Evolutionary conservation across 2,888 invertebrate genomes (phyloP).

Genomic region (Nephrotoma guestfalica): DNA sequence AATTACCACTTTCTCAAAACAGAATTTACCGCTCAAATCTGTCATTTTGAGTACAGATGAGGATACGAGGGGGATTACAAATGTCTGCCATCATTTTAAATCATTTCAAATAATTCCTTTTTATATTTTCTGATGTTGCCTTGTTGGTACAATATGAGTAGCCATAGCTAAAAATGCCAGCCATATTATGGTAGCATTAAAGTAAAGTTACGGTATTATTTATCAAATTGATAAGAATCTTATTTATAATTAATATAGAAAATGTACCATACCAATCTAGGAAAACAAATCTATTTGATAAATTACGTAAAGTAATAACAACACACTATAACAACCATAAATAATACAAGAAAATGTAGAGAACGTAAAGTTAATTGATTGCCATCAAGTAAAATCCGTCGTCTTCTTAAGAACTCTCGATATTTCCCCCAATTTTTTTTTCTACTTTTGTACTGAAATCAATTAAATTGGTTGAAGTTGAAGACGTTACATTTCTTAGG

Average conservation of each 20-base stretch:
- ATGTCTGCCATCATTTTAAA: background rate
- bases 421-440: background rate
- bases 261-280: background rate
- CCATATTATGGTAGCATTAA: background rate
- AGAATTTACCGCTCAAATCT: background rate
- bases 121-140: background rate
- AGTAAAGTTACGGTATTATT: background rate
- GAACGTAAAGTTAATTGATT: background rate
- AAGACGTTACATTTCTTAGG: background rate
- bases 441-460: background rate
- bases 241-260: background rate
- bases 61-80: background rate
- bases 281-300: background rate
- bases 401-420: background rate
- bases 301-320: background rate
- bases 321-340: background rate
- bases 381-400: background rate
- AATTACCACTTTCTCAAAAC: background rate
- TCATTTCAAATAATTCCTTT: background rate
- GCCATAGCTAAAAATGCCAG: background rate
- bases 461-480: background rate
- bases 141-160: background rate
- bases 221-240: background rate
- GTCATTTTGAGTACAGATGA: background rate
- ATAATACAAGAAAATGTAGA: background rate